These are phyloP conservation scores for Ibidorhyncha struthersii DNA, from an alignment of 2,113 vertebrate genomes.

Conservation along the genomic window DNA sequence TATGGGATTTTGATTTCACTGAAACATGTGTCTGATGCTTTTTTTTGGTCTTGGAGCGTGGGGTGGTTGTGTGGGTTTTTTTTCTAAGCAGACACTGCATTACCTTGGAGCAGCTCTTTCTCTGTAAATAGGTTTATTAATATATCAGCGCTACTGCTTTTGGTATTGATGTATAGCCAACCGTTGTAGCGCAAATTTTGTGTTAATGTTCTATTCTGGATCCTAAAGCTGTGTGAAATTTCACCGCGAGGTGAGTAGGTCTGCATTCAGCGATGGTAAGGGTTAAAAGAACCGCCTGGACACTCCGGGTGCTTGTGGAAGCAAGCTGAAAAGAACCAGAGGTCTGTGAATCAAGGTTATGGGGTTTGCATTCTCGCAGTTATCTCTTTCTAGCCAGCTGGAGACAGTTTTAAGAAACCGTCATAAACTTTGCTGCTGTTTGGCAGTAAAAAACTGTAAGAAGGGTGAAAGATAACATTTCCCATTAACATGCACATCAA, in stretches of 20 bases:
- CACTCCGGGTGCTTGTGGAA: neutral
- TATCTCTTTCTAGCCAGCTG: conserved; percentile 5
- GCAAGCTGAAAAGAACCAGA: conserved; percentile 29
- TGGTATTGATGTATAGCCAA: neutral
- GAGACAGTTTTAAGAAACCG: neutral
- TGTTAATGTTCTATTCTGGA: neutral
- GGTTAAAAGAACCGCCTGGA: neutral
- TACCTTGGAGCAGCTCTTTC: neutral
- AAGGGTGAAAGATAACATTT: neutral
- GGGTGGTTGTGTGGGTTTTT: accelerated
- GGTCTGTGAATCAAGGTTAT: neutral
- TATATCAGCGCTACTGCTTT: neutral
- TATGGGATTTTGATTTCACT: neutral
- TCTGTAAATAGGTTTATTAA: neutral
- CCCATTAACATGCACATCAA: neutral
- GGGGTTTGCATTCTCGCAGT: neutral
- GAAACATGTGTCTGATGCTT: neutral
- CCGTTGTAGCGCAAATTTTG: neutral
- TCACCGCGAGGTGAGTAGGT: neutral
- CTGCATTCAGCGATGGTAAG: neutral
- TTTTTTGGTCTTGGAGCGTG: neutral
- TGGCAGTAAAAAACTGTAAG: neutral
- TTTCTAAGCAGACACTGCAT: neutral
- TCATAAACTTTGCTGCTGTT: neutral
- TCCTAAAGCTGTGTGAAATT: neutral